Conservation (phyloP, 2,888 invertebrate species). For the Plebejus melissa region DNA sequence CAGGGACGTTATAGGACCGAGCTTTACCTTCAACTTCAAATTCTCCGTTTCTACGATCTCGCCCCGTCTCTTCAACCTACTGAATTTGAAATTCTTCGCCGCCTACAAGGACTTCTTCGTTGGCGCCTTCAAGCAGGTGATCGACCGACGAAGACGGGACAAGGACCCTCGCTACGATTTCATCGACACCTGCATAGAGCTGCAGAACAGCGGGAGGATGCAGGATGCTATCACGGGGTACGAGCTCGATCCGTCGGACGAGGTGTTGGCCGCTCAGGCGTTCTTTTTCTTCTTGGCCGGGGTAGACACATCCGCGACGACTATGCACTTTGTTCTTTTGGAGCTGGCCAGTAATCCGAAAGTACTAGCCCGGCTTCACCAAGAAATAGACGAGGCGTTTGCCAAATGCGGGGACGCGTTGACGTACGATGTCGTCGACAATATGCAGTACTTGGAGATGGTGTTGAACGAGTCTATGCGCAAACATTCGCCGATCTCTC, state of each 20-base stretch:
- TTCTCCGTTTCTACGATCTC: constrained; percentile 41
- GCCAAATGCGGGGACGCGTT: constrained; percentile 45
- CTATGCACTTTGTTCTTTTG: constrained; percentile 50
- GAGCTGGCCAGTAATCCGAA: constrained; percentile 53
- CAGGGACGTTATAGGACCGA: constrained; percentile 40
- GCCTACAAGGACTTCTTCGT: constrained; percentile 40
- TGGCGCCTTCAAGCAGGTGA: constrained; percentile 37
- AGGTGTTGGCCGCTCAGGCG: constrained; percentile 60
- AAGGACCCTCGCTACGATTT: constrained; percentile 41
- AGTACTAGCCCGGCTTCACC: constrained; percentile 48
- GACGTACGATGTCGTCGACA: constrained; percentile 49
- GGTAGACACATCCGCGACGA: constrained; percentile 58
- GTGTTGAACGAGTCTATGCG: constrained; percentile 62
- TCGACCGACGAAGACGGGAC: constrained; percentile 34
- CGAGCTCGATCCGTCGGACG: constrained; percentile 43
- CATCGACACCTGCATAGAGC: constrained; percentile 39
- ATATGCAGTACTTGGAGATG: constrained; percentile 55
- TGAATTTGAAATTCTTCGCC: constrained; percentile 37
- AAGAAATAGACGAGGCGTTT: constrained; percentile 50
- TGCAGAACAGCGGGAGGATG: constrained; percentile 39
- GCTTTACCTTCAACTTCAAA: constrained; percentile 41
- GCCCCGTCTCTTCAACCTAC: constrained; percentile 36
- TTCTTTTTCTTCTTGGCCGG: constrained; percentile 68
- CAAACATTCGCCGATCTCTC: constrained; percentile 59
- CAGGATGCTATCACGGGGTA: constrained; percentile 36